A percentile compares a stretch with the other conserved stretches of the same genome.
phyloP scores from a whole-genome alignment of 2,113 vertebrate genomes.

The Brienomyrus brachyistius region DNA sequence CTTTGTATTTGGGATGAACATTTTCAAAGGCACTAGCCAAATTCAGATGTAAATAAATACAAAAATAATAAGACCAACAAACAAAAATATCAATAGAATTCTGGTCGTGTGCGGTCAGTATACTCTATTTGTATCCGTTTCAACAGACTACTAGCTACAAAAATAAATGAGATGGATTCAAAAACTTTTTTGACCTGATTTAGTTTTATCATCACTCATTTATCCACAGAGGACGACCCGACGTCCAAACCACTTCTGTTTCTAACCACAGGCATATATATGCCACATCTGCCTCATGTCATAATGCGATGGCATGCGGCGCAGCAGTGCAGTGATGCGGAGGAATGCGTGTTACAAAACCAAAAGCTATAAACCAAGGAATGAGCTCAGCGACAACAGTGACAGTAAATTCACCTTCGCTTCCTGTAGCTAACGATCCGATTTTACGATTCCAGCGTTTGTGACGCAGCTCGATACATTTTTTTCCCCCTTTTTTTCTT shows the following conservation, averaged over 20 bases:
- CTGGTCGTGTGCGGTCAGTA: slow-evolving; percentile 35
- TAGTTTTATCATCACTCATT: slow-evolving; percentile 34
- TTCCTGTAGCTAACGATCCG: slow-evolving; percentile 22
- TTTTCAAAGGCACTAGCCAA: slow-evolving; percentile 61
- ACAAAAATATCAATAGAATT: slow-evolving; percentile 19
- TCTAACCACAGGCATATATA: neutral
- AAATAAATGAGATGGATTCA: slow-evolving; percentile 1
- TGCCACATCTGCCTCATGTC: neutral
- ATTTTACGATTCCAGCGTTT: slow-evolving; percentile 34
- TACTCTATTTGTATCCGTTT: slow-evolving; percentile 27
- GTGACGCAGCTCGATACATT: slow-evolving; percentile 26
- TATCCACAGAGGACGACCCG: neutral
- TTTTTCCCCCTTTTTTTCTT: slow-evolving; percentile 30
- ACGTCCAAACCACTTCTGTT: slow-evolving; percentile 11
- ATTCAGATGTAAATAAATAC: slow-evolving; percentile 38
- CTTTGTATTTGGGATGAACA: neutral
- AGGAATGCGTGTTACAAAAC: slow-evolving; percentile 10
- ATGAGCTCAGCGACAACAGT: slow-evolving; percentile 20
- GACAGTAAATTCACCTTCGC: slow-evolving; percentile 20
- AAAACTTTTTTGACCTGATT: slow-evolving; percentile 11
- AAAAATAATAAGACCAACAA: slow-evolving; percentile 43
- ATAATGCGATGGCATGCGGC: slow-evolving; percentile 33
- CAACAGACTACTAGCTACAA: slow-evolving; percentile 14
- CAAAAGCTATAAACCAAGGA: slow-evolving; percentile 14
- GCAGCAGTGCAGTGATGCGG: slow-evolving; percentile 15